Percentiles rank a stretch among this genome's conserved stretches.
Conservation (phyloP, 2,797 vertebrate species). For the Spea hammondii region DNA sequence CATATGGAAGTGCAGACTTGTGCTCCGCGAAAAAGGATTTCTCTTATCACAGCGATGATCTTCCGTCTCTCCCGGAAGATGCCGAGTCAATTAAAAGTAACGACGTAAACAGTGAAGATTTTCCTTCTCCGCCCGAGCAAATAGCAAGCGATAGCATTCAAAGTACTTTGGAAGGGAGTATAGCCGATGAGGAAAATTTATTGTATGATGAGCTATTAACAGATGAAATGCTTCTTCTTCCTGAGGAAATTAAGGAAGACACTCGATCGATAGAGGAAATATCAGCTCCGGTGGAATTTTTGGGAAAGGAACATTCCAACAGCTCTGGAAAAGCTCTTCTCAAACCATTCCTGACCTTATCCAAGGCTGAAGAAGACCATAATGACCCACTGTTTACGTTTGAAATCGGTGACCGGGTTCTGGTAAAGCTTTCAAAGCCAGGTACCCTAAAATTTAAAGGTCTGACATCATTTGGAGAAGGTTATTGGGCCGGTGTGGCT, state of each 20-base stretch:
- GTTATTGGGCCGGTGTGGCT: constrained; percentile 64
- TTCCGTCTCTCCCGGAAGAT: constrained; percentile 58
- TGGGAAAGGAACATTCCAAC: background rate
- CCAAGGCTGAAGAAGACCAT: constrained; percentile 35
- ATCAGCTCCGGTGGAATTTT: background rate
- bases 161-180: constrained; percentile 57
- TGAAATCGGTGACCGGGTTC: constrained; percentile 61
- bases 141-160: constrained; percentile 19
- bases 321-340: background rate
- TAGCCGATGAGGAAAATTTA: constrained; percentile 57
- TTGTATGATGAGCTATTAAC: constrained; percentile 44
- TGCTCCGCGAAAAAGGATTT: constrained; percentile 55
- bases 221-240: constrained; percentile 44
- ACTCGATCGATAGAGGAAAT: background rate
- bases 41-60: constrained; percentile 51
- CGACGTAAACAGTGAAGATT: constrained; percentile 54
- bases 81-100: constrained; percentile 57
- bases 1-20: constrained; percentile 68
- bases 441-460: constrained; percentile 66
- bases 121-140: constrained; percentile 61
- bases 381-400: constrained; percentile 57
- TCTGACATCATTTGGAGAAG: constrained; percentile 54
- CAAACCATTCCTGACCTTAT: constrained; percentile 3
- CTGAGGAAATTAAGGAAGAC: constrained; percentile 9
- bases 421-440: constrained; percentile 61